These are phyloP conservation scores for Ichneumoninae sp. DNA, from an alignment of 2,888 invertebrate species.

Conservation along the genomic window DNA sequence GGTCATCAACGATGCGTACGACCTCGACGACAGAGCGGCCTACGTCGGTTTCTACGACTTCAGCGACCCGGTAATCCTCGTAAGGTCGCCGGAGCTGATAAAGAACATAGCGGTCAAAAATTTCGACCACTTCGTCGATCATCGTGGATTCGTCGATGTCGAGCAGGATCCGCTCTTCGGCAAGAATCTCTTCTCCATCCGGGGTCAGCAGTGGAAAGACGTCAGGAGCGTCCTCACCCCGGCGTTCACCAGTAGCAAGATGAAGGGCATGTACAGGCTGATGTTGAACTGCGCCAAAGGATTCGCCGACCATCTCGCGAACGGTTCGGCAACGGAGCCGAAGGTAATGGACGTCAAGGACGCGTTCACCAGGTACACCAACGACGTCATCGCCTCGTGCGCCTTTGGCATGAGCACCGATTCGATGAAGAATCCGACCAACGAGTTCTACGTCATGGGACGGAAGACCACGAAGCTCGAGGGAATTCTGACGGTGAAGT, in stretches of 20 bases:
- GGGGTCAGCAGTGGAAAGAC: constrained; percentile 85
- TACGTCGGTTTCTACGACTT: constrained; percentile 78
- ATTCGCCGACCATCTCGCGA: constrained; percentile 74
- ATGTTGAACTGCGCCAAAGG: constrained; percentile 81
- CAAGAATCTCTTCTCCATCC: constrained; percentile 70
- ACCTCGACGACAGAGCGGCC: constrained; percentile 69
- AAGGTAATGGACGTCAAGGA: constrained; percentile 79
- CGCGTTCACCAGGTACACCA: constrained; percentile 73
- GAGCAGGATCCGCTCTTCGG: constrained; percentile 71
- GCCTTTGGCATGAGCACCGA: constrained; percentile 78
- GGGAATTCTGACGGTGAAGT: constrained; percentile 44
- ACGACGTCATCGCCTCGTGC: constrained; percentile 77
- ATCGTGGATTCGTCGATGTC: constrained; percentile 71
- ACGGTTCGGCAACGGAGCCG: constrained; percentile 58
- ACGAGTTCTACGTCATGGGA: constrained; percentile 77
- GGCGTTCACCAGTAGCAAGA: constrained; percentile 87
- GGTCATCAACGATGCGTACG: constrained; percentile 63
- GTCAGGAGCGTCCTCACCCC: constrained; percentile 86
- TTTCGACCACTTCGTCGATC: constrained; percentile 78
- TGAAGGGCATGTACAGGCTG: constrained; percentile 86
- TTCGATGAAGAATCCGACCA: constrained; percentile 76
- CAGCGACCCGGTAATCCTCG: constrained; percentile 71
- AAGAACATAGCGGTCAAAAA: constrained; percentile 76
- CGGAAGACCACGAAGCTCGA: constrained; percentile 67
- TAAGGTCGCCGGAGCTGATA: constrained; percentile 79